phyloP scores from a whole-genome alignment of 2,888 invertebrate species.

The Lobophora halterata region DNA sequence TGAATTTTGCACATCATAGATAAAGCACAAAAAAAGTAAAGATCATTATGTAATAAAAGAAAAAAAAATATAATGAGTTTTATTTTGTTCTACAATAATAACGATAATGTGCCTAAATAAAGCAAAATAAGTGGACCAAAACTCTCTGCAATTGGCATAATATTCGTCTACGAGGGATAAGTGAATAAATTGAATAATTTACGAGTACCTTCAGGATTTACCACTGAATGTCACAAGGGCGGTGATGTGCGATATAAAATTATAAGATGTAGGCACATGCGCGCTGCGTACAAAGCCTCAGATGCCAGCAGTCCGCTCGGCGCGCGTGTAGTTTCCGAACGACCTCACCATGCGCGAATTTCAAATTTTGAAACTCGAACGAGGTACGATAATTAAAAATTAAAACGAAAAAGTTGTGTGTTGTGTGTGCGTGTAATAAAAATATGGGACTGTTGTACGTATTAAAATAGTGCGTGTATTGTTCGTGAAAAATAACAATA shows the following conservation, averaged over 20 bases:
- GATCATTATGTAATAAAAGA: too few species aligned
- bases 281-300: constrained; percentile 41
- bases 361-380: constrained; percentile 51
- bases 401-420: constrained; percentile 12
- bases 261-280: constrained; percentile 72
- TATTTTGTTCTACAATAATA: too few species aligned
- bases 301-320: constrained; percentile 64
- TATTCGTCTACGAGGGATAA: constrained; percentile 55
- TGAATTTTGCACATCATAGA: too few species aligned
- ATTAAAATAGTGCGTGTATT: constrained; percentile 29
- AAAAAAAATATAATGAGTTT: too few species aligned
- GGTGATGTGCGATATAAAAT: constrained; percentile 76
- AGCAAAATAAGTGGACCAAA: too few species aligned
- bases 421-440: constrained; percentile 30
- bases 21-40: too few species aligned
- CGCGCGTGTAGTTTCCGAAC: constrained; percentile 57
- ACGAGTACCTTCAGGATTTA: constrained; percentile 70
- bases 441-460: constrained; percentile 18
- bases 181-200: constrained; percentile 75
- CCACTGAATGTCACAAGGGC: constrained; percentile 72
- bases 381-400: constrained; percentile 42
- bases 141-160: too few species aligned
- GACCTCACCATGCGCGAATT: constrained; percentile 51
- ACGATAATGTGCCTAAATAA: too few species aligned
- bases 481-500: constrained; percentile 36